Conservation (phyloP, 2,113 vertebrate species). For the Mastomys coucha region DNA sequence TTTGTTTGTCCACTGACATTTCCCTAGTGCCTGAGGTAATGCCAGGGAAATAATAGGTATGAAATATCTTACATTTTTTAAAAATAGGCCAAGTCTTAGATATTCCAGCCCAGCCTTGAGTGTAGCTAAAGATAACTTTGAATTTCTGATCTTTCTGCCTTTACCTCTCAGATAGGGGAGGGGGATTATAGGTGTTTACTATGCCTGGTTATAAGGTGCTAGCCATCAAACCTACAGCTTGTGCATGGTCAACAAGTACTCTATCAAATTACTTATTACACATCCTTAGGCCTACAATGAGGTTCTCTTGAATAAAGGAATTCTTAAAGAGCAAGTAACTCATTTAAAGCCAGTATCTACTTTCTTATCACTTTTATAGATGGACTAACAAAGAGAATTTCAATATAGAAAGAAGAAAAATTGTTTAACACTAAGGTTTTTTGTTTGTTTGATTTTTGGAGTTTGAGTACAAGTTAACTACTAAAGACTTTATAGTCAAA, state of each 20-base stretch:
- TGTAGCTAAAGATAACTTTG: neutral
- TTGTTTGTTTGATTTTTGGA: neutral
- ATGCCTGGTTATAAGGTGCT: neutral
- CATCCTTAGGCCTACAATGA: neutral
- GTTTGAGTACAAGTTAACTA: constrained; percentile 26
- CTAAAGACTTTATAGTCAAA: neutral
- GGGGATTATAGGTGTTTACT: neutral
- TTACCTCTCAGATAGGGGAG: neutral
- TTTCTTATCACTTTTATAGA: neutral
- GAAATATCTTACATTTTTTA: neutral
- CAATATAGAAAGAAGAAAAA: neutral
- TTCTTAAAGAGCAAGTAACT: neutral
- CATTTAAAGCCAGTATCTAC: neutral
- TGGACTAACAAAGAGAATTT: neutral
- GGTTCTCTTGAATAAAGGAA: neutral
- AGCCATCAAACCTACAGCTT: neutral
- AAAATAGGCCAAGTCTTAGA: neutral
- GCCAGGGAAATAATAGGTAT: neutral
- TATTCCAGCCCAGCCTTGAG: neutral
- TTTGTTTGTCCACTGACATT: neutral
- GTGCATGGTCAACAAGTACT: neutral
- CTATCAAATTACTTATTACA: neutral
- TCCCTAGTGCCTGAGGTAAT: neutral
- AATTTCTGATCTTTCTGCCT: neutral
- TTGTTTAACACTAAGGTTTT: neutral